Evolutionary conservation across 2,113 vertebrate genomes (phyloP).

Genomic region (Prunella himalayana): DNA sequence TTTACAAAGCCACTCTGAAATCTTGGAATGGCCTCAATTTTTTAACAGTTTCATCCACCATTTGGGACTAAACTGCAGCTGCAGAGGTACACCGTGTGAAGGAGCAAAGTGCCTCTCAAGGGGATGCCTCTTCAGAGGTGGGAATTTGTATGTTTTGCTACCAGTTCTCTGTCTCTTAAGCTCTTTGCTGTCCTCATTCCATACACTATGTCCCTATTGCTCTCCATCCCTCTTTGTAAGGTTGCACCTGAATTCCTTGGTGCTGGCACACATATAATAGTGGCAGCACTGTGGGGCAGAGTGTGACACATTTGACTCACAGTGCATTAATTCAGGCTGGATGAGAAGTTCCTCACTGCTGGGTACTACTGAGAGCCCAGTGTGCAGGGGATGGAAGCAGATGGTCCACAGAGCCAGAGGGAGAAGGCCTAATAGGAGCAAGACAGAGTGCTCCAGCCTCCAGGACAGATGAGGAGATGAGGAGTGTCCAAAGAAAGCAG

Average conservation of each 20-base stretch:
- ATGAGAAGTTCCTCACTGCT: neutral
- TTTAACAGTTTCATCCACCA: neutral
- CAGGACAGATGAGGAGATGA: neutral
- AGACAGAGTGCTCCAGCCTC: fast-evolving
- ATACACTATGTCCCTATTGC: neutral
- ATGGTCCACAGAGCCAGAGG: neutral
- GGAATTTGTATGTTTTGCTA: neutral
- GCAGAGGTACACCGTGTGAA: neutral
- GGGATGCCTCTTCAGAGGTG: neutral
- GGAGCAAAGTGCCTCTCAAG: neutral
- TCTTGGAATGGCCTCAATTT: neutral
- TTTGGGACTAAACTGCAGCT: neutral
- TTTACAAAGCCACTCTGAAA: neutral
- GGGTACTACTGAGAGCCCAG: neutral
- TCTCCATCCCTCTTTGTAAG: neutral
- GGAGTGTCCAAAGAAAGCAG: neutral
- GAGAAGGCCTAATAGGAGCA: neutral
- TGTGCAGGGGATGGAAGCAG: neutral
- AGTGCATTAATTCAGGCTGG: neutral
- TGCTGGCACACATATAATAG: neutral
- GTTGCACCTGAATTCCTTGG: neutral
- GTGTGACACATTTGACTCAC: too few relatives aligned
- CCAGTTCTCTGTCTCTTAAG: neutral
- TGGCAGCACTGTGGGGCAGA: fast-evolving
- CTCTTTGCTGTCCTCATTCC: neutral